Evolutionary conservation across 2,797 vertebrate species (phyloP).

Genomic region (Tenualosa thibaudeaui): DNA sequence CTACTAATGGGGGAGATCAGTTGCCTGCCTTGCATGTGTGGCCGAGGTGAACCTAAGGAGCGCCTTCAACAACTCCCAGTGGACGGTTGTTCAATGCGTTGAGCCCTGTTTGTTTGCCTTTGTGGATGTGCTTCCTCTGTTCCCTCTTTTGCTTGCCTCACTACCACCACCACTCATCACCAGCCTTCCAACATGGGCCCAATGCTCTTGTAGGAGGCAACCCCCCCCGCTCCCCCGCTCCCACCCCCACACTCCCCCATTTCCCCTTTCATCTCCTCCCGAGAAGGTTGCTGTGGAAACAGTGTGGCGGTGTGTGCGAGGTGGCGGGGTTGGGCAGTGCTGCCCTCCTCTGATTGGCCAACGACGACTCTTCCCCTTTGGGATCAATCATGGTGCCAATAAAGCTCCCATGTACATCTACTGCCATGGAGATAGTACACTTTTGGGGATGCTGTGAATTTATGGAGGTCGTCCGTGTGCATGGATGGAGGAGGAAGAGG

Average conservation of each 20-base stretch:
- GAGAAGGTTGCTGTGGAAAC: slow-evolving; percentile 22
- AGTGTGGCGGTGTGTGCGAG: background rate
- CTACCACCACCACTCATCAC: background rate
- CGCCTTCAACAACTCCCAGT: background rate
- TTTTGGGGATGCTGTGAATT: background rate
- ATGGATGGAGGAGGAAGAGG: background rate
- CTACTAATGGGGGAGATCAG: background rate
- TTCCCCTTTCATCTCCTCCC: background rate
- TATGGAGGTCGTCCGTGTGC: background rate
- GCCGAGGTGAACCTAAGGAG: background rate
- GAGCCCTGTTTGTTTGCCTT: background rate
- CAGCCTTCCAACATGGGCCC: background rate
- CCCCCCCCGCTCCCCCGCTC: background rate
- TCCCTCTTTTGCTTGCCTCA: background rate
- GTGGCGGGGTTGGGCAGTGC: background rate
- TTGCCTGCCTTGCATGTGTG: background rate
- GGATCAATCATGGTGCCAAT: slow-evolving; percentile 1
- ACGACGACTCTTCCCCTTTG: background rate
- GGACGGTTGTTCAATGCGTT: background rate
- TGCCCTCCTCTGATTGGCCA: slow-evolving; percentile 6
- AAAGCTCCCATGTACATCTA: background rate
- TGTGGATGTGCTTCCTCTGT: slow-evolving; percentile 20
- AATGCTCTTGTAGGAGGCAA: background rate
- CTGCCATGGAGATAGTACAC: background rate
- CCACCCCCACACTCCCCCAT: background rate